A percentile compares a stretch with the other conserved stretches of the same genome.
Conservation (phyloP, 2,797 vertebrate genomes). For the Gila robusta region DNA sequence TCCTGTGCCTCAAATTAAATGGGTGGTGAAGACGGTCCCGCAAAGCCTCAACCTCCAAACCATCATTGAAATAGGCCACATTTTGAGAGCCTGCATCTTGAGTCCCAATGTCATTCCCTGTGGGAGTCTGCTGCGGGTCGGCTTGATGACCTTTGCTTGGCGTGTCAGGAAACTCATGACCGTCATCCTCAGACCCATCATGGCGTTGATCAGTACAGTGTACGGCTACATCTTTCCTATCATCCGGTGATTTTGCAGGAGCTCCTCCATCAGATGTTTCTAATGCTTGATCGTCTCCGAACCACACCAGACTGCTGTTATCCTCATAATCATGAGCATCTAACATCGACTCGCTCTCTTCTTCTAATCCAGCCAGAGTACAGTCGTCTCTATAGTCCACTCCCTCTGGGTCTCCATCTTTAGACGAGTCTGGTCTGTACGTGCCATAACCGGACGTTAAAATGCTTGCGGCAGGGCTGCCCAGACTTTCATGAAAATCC, state of each 20-base stretch:
- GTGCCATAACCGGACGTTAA: slow-evolving; percentile 78
- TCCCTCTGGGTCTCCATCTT: slow-evolving; percentile 67
- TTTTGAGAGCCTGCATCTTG: background rate
- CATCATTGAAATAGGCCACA: background rate
- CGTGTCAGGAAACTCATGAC: background rate
- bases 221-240: background rate
- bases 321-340: slow-evolving; percentile 38
- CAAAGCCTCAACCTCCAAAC: background rate
- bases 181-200: background rate
- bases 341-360: slow-evolving; percentile 64
- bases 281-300: background rate
- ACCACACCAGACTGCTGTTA: slow-evolving; percentile 3
- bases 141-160: background rate
- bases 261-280: slow-evolving; percentile 15
- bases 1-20: slow-evolving; percentile 48
- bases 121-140: background rate
- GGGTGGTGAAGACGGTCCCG: slow-evolving; percentile 27
- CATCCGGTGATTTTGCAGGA: background rate
- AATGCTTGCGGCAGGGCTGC: slow-evolving; percentile 69
- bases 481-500: slow-evolving; percentile 34
- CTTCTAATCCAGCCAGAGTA: slow-evolving; percentile 64
- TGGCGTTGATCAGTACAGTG: background rate
- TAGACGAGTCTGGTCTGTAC: slow-evolving; percentile 61
- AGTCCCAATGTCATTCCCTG: background rate
- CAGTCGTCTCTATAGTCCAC: slow-evolving; percentile 64